Base-by-base conservation (phyloP, 2,113 vertebrate species). In the Bambusicola thoracicus region DNA sequence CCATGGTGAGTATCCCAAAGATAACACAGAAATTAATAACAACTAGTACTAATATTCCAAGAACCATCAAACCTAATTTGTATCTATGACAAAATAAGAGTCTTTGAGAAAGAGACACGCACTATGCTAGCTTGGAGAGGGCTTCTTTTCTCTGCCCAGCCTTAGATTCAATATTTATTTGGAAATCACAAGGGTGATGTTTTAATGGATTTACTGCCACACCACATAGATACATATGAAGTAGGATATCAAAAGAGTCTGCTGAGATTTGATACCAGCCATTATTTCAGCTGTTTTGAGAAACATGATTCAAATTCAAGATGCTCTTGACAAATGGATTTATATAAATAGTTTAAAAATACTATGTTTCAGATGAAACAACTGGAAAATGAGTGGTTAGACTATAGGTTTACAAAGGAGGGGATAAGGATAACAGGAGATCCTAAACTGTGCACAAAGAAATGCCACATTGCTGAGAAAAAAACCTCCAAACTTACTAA, bases 41-140 rank as follows among this genome's bases (percentile, higher is more conserved):
- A 49, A 20, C 7, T 29, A 49, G 5, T 41, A 9, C 2, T 56
- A 9, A 48, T 74, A 40, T 70, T 0, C 55, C 4, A 81, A 78
- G 8, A 93, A 11, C 6, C 73, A 62, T 30, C 4, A 70, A 81
- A 22, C 3, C 29, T 74, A 36, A 8, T 6, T 75, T 81, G 8
- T 46, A 41, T 43, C 25, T 46, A 2, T 30, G 25, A 41, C 8
- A 83, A 81, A 68, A 32, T 15, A 61, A 15, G 9, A 48, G 7
- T 2, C 69, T 87, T 58, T 72, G 14, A 74, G 21, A 63, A 68
- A 61, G 3, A 73, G 10, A 40, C 13, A 3, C 2, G 3, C 0
- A n/a, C 6, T 6, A 44, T 13, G 0, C 1, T 61, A 36, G 61
- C n/a, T 30, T 20, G 10, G 6, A 13, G 7, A 61, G 9, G 11